phyloP scores from a whole-genome alignment of 2,888 invertebrate genomes.

The Spatulosminthurus flaviceps region DNA sequence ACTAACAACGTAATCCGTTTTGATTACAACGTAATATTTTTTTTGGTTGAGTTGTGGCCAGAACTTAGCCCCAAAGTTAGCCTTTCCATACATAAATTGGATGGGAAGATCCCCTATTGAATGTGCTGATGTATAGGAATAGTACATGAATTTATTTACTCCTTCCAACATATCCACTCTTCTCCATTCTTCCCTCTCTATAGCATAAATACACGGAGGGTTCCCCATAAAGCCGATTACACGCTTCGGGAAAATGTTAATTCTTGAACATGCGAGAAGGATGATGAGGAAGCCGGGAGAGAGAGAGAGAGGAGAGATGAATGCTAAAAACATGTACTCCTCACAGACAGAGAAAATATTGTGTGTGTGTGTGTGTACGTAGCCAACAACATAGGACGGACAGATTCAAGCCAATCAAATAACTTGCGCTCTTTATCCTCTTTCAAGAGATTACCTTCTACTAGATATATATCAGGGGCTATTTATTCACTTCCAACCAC shows the following conservation, averaged over 20 bases:
- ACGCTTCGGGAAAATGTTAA: constrained; percentile 1
- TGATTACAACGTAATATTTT: constrained; percentile 18
- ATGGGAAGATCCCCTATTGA: too few species aligned
- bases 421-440: constrained; percentile 49
- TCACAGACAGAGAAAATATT: not conserved
- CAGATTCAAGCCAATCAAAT: constrained; percentile 45
- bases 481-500: constrained; percentile 46
- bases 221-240: constrained; percentile 6
- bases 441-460: constrained; percentile 35
- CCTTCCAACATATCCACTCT: not conserved
- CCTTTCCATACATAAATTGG: too few species aligned
- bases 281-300: not conserved
- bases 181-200: too few species aligned
- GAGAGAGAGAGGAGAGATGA: too few species aligned
- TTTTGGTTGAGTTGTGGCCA: not conserved
- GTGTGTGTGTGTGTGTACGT: too few species aligned
- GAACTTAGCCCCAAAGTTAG: constrained; percentile 1
- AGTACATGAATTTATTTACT: not conserved
- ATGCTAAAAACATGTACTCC: not conserved
- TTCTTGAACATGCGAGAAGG: not conserved
- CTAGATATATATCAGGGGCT: constrained; percentile 38
- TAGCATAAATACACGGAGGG: too few species aligned
- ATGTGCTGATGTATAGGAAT: too few species aligned
- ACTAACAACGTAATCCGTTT: not conserved
- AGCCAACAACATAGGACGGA: constrained; percentile 18